Evolutionary conservation across 2,113 vertebrate genomes (phyloP).

Genomic region (Oreochromis spilurus): DNA sequence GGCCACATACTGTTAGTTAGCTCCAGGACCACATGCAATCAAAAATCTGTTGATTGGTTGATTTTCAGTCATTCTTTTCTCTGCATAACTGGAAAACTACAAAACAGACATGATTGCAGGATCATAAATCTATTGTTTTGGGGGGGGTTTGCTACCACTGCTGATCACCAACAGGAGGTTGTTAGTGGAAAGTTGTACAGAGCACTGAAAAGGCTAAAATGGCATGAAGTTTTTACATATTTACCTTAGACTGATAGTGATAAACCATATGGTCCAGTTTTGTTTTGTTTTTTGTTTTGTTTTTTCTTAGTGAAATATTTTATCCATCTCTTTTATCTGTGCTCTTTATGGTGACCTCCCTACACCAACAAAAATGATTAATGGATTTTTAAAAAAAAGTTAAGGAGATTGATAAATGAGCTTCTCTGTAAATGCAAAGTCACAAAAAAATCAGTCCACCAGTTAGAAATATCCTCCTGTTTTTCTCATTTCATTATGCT

Average conservation of each 20-base stretch:
- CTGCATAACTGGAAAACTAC: background rate
- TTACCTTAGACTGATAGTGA: background rate
- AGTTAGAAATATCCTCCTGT: background rate
- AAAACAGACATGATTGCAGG: background rate
- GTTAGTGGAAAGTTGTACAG: background rate
- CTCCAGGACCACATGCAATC: background rate
- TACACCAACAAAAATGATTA: background rate
- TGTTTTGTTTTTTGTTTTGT: background rate
- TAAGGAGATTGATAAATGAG: background rate
- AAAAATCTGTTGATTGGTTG: background rate
- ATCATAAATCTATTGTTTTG: background rate
- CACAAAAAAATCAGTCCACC: background rate
- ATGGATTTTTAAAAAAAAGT: background rate
- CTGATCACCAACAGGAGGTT: background rate
- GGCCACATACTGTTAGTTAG: background rate
- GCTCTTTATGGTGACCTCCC: background rate
- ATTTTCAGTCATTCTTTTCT: background rate
- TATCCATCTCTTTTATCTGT: background rate
- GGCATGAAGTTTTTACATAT: background rate
- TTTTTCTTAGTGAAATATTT: background rate
- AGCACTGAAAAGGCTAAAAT: background rate
- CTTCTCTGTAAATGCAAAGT: background rate
- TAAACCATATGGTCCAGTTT: background rate
- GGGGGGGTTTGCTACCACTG: fast-evolving
- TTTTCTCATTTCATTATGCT: background rate